phyloP scores from a whole-genome alignment of 2,888 invertebrate genomes.

The Emmelina monodactyla region DNA sequence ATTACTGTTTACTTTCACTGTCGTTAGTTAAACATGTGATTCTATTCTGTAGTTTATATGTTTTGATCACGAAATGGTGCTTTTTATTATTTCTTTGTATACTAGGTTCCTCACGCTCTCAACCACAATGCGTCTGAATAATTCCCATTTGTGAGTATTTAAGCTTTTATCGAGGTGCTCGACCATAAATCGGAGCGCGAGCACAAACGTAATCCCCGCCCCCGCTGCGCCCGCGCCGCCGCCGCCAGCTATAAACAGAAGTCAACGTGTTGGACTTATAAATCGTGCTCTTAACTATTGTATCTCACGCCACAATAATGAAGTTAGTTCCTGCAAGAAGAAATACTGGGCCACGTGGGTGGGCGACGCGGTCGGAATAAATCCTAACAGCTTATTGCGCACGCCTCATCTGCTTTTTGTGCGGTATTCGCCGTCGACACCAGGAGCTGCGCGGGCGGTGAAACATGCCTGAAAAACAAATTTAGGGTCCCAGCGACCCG shows the following conservation, averaged over 20 bases:
- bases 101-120: no score
- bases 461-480: constrained; percentile 56
- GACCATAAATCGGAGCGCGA: constrained; percentile 59
- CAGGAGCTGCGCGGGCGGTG: constrained; percentile 35
- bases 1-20: no score
- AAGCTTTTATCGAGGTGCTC: constrained; percentile 60
- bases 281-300: constrained; percentile 66
- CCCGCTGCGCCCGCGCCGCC: constrained; percentile 43
- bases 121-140: no score
- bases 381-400: constrained; percentile 56
- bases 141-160: constrained; percentile 56
- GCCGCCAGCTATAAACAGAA: constrained; percentile 63
- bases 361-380: constrained; percentile 47
- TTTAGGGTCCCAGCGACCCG: constrained; percentile 14
- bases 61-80: no score
- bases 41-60: no score
- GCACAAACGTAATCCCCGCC: constrained; percentile 56
- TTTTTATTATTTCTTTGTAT: no score
- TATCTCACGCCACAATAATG: constrained; percentile 66
- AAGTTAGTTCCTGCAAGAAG: constrained; percentile 65
- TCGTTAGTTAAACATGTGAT: no score
- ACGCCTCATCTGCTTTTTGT: constrained; percentile 51
- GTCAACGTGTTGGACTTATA: constrained; percentile 66
- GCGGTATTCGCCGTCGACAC: constrained; percentile 34
- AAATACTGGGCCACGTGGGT: constrained; percentile 63